Conservation (phyloP, 2,113 vertebrate species). For the Dipodomys ordii region DNA sequence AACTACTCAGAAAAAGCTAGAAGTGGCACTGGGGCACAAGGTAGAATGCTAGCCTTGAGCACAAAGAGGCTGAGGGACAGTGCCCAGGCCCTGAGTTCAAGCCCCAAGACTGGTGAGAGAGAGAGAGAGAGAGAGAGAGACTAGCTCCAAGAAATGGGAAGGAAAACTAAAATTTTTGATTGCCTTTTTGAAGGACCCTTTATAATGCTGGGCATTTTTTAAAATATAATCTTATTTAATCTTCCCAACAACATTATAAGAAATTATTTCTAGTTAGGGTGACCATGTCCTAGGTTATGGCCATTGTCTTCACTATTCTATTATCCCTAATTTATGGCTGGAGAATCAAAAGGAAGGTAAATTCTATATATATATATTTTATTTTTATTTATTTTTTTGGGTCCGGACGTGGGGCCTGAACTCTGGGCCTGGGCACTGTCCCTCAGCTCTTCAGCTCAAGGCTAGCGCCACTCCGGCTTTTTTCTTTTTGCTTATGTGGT, state of each 20-base stretch:
- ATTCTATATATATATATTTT: background rate
- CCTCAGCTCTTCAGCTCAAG: no score
- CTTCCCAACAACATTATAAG: background rate
- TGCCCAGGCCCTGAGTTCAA: no score
- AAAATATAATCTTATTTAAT: background rate
- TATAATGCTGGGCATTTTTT: background rate
- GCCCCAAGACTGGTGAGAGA: no score
- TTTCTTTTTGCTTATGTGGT: no score
- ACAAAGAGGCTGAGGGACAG: no score
- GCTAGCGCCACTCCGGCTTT: no score
- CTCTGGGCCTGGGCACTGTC: no score
- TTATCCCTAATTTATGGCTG: background rate
- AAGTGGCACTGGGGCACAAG: no score
- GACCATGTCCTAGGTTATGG: background rate
- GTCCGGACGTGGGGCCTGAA: no score
- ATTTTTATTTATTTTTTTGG: no score
- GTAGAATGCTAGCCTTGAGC: no score
- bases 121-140: background rate
- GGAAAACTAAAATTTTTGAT: background rate
- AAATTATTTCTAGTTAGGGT: background rate
- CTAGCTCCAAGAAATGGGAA: background rate
- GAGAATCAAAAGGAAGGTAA: constrained; percentile 10
- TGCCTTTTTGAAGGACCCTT: background rate
- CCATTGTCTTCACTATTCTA: background rate
- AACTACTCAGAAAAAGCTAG: no score